phyloP scores from a whole-genome alignment of 2,797 vertebrate species.

The Carcharodon carcharias region DNA sequence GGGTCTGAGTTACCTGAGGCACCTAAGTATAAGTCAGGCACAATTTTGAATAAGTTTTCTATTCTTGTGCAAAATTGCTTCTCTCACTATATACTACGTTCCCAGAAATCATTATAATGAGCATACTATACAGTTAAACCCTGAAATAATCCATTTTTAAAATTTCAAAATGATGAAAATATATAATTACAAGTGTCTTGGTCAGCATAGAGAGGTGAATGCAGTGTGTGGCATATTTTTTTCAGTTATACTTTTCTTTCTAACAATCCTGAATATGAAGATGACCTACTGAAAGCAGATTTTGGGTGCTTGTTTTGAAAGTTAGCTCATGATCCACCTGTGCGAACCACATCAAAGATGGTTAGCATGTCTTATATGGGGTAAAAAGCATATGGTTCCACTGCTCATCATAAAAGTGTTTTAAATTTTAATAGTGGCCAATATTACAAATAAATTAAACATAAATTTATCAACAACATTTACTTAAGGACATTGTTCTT shows the following conservation, averaged over 20 bases:
- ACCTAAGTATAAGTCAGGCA: neutral
- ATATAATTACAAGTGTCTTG: neutral
- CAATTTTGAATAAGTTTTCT: constrained; percentile 17
- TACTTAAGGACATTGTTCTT: neutral
- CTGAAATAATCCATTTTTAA: neutral
- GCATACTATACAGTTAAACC: neutral
- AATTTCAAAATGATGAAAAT: neutral
- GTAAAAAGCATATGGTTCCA: neutral
- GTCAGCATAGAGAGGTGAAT: neutral
- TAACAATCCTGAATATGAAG: neutral
- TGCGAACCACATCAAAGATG: neutral
- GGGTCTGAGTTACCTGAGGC: neutral
- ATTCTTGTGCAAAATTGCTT: neutral
- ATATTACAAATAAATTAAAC: neutral
- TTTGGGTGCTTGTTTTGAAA: neutral
- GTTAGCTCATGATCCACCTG: neutral
- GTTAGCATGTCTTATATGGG: neutral
- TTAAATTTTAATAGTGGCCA: neutral
- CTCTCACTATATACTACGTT: neutral
- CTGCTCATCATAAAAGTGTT: neutral
- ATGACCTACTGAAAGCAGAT: neutral
- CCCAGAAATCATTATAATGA: constrained; percentile 27
- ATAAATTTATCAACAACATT: neutral
- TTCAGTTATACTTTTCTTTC: neutral
- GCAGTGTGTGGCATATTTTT: neutral